Conservation (phyloP, 2,797 vertebrate species). For the Carduelis carduelis region DNA sequence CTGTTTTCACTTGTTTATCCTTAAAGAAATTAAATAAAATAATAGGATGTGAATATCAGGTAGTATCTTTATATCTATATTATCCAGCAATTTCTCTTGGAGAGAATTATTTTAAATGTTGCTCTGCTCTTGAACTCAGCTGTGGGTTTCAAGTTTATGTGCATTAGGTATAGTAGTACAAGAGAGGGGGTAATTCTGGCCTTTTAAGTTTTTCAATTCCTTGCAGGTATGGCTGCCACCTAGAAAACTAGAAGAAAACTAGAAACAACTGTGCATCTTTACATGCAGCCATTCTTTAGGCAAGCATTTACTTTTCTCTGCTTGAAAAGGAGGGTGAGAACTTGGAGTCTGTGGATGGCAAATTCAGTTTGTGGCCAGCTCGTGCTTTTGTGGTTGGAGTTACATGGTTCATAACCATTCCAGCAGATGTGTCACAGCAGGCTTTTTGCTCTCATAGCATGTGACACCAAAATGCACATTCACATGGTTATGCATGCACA, state of each 20-base stretch:
- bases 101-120: not conserved
- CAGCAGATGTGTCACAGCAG: not conserved
- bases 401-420: not conserved
- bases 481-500: accelerated
- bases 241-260: not conserved
- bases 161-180: not conserved
- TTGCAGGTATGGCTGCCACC: not conserved
- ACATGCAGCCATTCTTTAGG: not conserved
- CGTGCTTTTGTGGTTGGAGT: not conserved
- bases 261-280: not conserved
- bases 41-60: not conserved
- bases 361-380: not conserved
- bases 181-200: not conserved
- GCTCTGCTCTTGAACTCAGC: not conserved
- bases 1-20: not conserved
- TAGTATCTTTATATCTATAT: not conserved
- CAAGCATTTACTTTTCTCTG: not conserved
- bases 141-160: not conserved
- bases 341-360: not conserved
- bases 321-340: not conserved
- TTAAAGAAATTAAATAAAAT: not conserved
- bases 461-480: not conserved
- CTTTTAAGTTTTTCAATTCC: not conserved
- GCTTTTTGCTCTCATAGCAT: not conserved
- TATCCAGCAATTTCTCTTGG: not conserved